Conservation (phyloP, 30 jellyfish, hydroid and myxozoan species). For the Chironex yamaguchii region DNA sequence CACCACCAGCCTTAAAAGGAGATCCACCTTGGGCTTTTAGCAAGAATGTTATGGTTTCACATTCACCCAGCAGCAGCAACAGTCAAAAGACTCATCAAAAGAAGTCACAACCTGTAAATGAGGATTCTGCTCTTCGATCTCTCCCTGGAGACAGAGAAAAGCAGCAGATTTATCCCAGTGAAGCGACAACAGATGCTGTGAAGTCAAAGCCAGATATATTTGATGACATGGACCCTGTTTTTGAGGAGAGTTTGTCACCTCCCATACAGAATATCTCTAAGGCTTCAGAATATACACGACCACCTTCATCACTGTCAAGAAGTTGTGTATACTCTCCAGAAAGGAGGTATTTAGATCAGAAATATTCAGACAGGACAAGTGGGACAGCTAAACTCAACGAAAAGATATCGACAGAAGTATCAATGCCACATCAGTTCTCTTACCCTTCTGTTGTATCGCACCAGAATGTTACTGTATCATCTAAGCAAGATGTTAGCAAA, state of each 20-base stretch:
- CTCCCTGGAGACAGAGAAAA: neutral
- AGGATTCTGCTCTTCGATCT: neutral
- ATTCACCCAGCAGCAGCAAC: neutral
- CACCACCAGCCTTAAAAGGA: constrained; percentile 28
- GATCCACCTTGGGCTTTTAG: constrained; percentile 4
- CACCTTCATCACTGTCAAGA: neutral
- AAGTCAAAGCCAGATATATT: neutral
- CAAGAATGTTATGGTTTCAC: neutral
- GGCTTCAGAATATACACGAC: neutral
- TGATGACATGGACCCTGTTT: neutral
- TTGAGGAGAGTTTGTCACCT: neutral
- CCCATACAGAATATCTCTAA: neutral
- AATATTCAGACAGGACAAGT: neutral
- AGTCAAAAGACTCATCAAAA: neutral
- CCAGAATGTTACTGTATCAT: neutral
- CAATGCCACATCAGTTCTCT: neutral
- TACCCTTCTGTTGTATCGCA: neutral
- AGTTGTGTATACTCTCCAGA: neutral
- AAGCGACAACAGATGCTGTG: neutral
- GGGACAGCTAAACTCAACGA: neutral
- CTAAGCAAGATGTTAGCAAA: neutral
- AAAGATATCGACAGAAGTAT: neutral
- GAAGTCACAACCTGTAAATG: neutral
- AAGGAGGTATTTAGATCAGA: neutral
- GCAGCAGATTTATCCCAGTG: neutral